phyloP scores from a whole-genome alignment of 2,888 invertebrate species.

The Galerucella pusilla region DNA sequence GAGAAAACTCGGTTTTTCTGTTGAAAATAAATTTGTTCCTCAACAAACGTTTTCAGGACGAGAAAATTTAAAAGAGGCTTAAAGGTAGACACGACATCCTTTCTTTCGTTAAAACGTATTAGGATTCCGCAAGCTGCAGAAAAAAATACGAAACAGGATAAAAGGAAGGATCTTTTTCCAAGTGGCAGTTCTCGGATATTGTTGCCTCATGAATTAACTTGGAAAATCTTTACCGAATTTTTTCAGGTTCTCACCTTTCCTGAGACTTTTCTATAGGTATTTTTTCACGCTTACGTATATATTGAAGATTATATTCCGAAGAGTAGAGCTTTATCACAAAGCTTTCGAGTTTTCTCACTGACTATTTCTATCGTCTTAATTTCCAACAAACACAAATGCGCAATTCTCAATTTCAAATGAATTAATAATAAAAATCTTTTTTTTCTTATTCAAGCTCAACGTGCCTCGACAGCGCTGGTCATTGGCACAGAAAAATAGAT shows the following conservation, averaged over 20 bases:
- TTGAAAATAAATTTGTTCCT: background rate
- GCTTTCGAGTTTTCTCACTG: no score
- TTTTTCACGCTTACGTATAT: background rate
- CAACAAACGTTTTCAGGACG: background rate
- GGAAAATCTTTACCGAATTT: constrained; percentile 11
- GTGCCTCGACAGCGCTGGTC: no score
- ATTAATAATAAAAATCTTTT: no score
- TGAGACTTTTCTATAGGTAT: background rate
- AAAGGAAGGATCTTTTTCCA: constrained; percentile 40
- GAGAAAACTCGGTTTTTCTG: background rate
- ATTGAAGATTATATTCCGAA: background rate
- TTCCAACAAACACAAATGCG: no score
- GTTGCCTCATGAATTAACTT: constrained; percentile 33
- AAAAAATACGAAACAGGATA: constrained; percentile 50
- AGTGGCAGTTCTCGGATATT: constrained; percentile 29
- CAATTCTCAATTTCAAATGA: no score
- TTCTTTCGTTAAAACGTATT: constrained; percentile 56
- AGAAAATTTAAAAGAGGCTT: constrained; percentile 52
- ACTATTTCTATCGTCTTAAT: no score
- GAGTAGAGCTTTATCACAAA: background rate
- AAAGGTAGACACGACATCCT: constrained; percentile 49
- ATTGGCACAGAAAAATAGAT: no score
- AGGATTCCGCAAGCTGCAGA: constrained; percentile 51
- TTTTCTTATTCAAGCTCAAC: no score
- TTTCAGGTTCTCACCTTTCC: constrained; percentile 14